Evolutionary conservation across 2,888 invertebrate species (phyloP), one percentile per base, ranked within the genome.

Genomic region (Acleris cristana): DNA sequence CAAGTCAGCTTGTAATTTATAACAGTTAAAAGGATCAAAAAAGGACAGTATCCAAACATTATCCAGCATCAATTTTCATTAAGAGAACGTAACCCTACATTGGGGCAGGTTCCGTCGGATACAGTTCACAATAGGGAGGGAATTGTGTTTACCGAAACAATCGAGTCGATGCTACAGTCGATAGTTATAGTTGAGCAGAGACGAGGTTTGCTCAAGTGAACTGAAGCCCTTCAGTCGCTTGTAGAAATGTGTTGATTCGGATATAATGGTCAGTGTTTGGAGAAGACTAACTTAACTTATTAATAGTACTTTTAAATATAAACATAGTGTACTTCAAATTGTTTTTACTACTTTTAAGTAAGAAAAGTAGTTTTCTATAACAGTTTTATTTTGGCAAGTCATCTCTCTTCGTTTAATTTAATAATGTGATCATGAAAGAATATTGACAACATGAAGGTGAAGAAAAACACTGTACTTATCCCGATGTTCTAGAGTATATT

Each of bases 21-120:
- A 45, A 16, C 57, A 56, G 52, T 56, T 57, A 45, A 34, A 52
- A 21, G 55, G 56, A n/a, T 55, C 30, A 66, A 66, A 66, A 44
- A 52, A 52, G 49, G 40, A 40, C 44, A 44, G 56, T 56, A 57
- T 48, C 52, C 51, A 48, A 21, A 44, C 61, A 66, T 66, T 62
- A 62, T 52, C 61, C 56, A 34, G 45, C 61, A 66, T 66, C 66
- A 66, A 66, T 62, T 62, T 48, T 66, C 56, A 66, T 66, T 66
- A 57, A 26, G 14, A n/a, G 52, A 52, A 48, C 61, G 58, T 21
- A 44, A 26, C 64, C 52, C 45, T 56, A 56, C 55, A 44, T 61
- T 30, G 44, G 60, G 49, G 16, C 55, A 54, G 60, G 49, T 53
- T 59, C 48, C 45, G 4, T 16, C n/a, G 34, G 58, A 59, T 60